Percentiles rank a stretch among this genome's conserved stretches.
Conservation (phyloP, 2,888 invertebrate genomes). For the Agrilus cyanescens region DNA sequence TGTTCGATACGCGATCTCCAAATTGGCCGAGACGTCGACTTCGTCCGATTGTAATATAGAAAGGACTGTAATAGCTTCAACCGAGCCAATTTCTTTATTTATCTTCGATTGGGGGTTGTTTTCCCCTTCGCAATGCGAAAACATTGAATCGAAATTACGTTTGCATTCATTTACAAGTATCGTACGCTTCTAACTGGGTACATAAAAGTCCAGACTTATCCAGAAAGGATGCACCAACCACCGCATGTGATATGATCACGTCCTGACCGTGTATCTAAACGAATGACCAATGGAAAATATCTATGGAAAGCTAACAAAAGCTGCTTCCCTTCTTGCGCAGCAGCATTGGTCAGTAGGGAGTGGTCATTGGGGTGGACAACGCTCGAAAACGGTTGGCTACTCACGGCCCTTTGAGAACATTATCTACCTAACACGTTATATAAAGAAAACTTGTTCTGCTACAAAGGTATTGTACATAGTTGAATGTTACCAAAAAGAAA, state of each 20-base stretch:
- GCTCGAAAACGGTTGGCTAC: constrained; percentile 26
- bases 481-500: no score
- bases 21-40: no score
- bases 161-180: no score
- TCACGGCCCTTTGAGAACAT: constrained; percentile 11
- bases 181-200: no score
- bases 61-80: constrained; percentile 16
- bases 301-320: not conserved
- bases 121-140: constrained; percentile 12
- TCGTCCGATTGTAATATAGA: constrained; percentile 17
- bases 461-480: constrained; percentile 1
- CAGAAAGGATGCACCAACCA: no score
- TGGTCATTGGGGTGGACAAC: constrained; percentile 31
- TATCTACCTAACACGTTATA: not conserved
- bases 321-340: constrained; percentile 20
- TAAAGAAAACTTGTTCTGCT: constrained; percentile 1
- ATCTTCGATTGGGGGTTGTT: constrained; percentile 17
- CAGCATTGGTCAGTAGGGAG: constrained; percentile 33
- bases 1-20: no score
- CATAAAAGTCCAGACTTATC: no score
- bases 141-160: constrained; percentile 2
- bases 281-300: constrained; percentile 10
- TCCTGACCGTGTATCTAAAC: constrained; percentile 12
- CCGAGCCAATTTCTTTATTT: constrained; percentile 19
- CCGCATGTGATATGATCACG: no score